These are phyloP conservation scores for Drosophila suboccidentalis DNA, from an alignment of 2,888 invertebrate genomes.

Conservation along the genomic window DNA sequence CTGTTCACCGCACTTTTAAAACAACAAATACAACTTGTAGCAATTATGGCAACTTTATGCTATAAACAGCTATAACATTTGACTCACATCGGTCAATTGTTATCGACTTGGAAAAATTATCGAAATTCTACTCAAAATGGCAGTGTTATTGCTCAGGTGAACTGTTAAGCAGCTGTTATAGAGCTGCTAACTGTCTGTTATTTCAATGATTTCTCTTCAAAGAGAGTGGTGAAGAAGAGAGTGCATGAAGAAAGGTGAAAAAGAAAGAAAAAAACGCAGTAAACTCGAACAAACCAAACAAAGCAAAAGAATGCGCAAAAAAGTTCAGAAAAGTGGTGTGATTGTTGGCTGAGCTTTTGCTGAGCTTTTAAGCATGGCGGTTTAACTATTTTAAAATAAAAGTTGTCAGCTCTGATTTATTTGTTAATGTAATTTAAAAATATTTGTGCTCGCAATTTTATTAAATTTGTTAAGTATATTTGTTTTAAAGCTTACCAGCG, in stretches of 20 bases:
- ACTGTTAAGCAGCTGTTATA: slow-evolving; percentile 20
- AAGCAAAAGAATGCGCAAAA: slow-evolving; percentile 14
- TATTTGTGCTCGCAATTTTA: slow-evolving; percentile 27
- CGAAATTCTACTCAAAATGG: slow-evolving; percentile 45
- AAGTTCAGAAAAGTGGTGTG: slow-evolving; percentile 16
- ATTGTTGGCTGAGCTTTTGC: neutral
- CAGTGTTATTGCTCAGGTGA: slow-evolving; percentile 14
- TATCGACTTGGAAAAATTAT: slow-evolving; percentile 31
- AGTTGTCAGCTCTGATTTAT: neutral
- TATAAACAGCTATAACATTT: slow-evolving; percentile 37
- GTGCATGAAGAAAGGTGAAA: slow-evolving; percentile 7
- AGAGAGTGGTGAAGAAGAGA: no score
- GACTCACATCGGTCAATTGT: slow-evolving; percentile 7
- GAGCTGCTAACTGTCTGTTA: slow-evolving; percentile 17
- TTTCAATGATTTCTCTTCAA: neutral
- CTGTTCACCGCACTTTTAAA: slow-evolving; percentile 61
- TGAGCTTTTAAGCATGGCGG: slow-evolving; percentile 27
- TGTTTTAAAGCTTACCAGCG: slow-evolving; percentile 76
- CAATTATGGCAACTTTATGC: slow-evolving; percentile 41
- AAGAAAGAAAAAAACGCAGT: neutral
- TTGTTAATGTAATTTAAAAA: slow-evolving; percentile 16
- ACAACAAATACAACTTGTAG: slow-evolving; percentile 62
- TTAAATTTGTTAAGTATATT: neutral
- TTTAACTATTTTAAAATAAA: neutral
- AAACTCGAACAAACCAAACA: neutral